Evolutionary conservation across 1,140 invertebrate species (phyloP), one percentile per base, ranked within the genome.

Genomic region (Portunus trituberculatus): DNA sequence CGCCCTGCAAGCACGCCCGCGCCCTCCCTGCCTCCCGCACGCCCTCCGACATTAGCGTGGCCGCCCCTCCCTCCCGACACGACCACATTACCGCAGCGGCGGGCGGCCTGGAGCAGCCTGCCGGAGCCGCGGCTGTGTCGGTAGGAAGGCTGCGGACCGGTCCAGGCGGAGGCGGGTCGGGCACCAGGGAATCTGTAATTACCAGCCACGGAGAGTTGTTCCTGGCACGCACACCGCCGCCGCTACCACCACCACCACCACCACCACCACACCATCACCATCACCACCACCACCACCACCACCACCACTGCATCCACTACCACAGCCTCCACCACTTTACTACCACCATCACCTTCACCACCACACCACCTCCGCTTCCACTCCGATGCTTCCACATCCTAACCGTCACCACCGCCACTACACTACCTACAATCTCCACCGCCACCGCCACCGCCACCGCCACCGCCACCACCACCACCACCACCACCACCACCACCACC

Each of bases 171-270:
- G 94, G 83, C 76, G 46, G 90, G 89, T 84, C 46, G 82, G 94
- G 89, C 82, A 52, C 76, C 89, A 25, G 94, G 88, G 94, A 84
- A 91, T 95, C 67, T 95, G 94, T 92, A 95, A 95, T 95, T 95
- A 95, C 90, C 76, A 87, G 52, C 89, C 90, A 95, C 67, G 82
- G 28, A 87, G 94, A 95, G 94, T 90, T 92, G 94, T 91, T 87
- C 83, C 94, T 89, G 89, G 94, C 94, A 95, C 94, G 94, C 93
- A 94, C 87, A 83, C 52, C 52, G 32, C 93, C 45, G 25, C 59
- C 93, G 29, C 29, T 87, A 31, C 59, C n/a, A 46, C 93, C 88
- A 76, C 87, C 86, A 48, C 45, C 93, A 31, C 48, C 45, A 84
- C 83, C 48, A 88, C 84, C 48, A 59, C 87, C 88, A 83, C 92